Conservation (phyloP, 2,888 invertebrate species). For the Liopterus haemorrhoidalis region DNA sequence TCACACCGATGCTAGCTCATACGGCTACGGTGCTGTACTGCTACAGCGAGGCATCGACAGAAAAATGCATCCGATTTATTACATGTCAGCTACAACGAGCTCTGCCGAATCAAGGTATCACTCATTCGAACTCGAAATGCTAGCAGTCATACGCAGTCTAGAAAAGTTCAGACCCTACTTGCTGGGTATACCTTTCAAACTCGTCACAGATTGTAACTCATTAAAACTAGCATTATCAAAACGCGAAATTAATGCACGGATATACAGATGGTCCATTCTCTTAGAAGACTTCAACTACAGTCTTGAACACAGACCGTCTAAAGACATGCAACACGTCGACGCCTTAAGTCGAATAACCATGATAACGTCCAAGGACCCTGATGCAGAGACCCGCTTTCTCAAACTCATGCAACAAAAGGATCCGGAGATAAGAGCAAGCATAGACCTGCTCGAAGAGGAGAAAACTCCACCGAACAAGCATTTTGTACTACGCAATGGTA, state of each 20-base stretch:
- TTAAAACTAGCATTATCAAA: not conserved
- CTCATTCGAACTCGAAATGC: not conserved
- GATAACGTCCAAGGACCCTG: not conserved
- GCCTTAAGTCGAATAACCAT: not conserved
- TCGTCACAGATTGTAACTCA: conserved; percentile 1
- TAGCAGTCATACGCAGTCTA: not conserved
- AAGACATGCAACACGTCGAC: conserved; percentile 2
- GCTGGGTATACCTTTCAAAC: conserved; percentile 5
- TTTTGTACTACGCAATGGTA: too few species aligned
- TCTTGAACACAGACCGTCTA: not conserved
- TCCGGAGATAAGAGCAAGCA: too few species aligned
- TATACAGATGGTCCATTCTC: conserved; percentile 1
- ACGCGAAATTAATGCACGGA: not conserved
- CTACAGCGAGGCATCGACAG: not conserved
- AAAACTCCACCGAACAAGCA: too few species aligned
- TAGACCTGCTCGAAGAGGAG: too few species aligned
- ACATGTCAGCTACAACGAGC: not conserved
- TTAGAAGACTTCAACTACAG: conserved; percentile 6
- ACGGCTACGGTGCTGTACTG: conserved; percentile 3
- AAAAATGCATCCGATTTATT: conserved; percentile 2
- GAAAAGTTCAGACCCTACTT: not conserved
- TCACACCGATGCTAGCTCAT: conserved; percentile 3
- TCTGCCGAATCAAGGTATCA: conserved; percentile 1
- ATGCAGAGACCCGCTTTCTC: not conserved
- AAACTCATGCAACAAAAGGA: too few species aligned